Percentiles rank a stretch among this genome's conserved stretches.
phyloP scores from a whole-genome alignment of 2,888 invertebrate species.

The Odontomyia ornata region DNA sequence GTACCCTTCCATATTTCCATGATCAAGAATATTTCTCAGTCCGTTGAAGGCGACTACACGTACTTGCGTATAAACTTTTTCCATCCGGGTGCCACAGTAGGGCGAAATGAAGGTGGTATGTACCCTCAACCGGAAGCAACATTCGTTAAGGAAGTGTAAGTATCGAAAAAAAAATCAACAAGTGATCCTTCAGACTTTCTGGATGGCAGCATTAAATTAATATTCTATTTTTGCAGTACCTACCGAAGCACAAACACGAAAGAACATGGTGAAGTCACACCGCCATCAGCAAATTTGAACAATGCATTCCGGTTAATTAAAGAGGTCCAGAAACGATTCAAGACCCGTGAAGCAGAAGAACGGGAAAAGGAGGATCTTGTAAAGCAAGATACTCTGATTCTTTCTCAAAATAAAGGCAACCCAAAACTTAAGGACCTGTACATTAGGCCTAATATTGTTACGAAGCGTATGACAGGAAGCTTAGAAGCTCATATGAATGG shows the following conservation, averaged over 20 bases:
- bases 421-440: constrained; percentile 97
- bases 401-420: constrained; percentile 96
- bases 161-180: constrained; percentile 52
- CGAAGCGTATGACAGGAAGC: constrained; percentile 92
- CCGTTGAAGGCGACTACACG: constrained; percentile 98
- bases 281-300: constrained; percentile 94
- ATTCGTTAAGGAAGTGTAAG: constrained; percentile 97
- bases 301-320: constrained; percentile 98
- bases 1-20: constrained; percentile 99
- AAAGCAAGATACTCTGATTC: constrained; percentile 94
- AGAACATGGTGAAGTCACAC: constrained; percentile 93
- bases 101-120: constrained; percentile 87
- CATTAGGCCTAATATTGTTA: constrained; percentile 98
- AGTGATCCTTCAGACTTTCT: neutral
- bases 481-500: constrained; percentile 97
- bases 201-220: no score
- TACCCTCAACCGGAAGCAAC: constrained; percentile 96
- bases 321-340: constrained; percentile 98
- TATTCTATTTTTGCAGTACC: constrained; percentile 70
- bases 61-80: constrained; percentile 98
- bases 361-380: constrained; percentile 98
- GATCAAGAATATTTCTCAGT: constrained; percentile 98
- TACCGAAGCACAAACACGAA: constrained; percentile 97
- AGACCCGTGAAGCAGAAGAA: constrained; percentile 97
- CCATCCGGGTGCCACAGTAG: constrained; percentile 97